Conservation (phyloP, 30 jellyfish, hydroid and myxozoan species). For the Euphysa ruthae region DNA sequence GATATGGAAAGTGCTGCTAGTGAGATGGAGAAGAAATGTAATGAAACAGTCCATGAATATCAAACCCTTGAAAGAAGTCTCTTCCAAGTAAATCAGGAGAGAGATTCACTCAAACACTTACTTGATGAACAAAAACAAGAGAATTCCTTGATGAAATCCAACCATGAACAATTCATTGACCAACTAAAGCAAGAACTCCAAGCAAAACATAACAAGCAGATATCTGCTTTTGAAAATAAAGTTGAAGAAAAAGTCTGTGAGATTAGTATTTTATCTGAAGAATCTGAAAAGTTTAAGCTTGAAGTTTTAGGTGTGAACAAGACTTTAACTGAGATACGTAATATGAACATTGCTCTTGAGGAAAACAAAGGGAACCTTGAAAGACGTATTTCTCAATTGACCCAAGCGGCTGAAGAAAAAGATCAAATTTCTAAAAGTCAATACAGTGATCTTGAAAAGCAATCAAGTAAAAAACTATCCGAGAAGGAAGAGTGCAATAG, state of each 20-base stretch:
- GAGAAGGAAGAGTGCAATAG: slow-evolving; percentile 18
- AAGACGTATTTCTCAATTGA: slow-evolving; percentile 11
- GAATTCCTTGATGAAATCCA: not conserved
- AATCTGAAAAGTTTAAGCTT: not conserved
- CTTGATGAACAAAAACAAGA: slow-evolving; percentile 10
- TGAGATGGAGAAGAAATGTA: slow-evolving; percentile 28
- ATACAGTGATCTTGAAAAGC: slow-evolving; percentile 15
- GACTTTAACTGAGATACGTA: not conserved
- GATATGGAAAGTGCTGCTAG: slow-evolving; percentile 5
- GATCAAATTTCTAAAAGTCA: not conserved
- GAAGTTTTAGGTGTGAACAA: slow-evolving; percentile 1
- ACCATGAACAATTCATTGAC: slow-evolving; percentile 2
- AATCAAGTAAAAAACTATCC: not conserved
- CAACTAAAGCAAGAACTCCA: slow-evolving; percentile 13
- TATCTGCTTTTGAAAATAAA: slow-evolving; percentile 3
- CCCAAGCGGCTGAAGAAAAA: not conserved
- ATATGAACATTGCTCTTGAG: not conserved
- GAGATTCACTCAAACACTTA: not conserved
- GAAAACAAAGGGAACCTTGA: slow-evolving; percentile 3
- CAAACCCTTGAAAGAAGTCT: slow-evolving; percentile 26
- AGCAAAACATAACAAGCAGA: slow-evolving; percentile 11
- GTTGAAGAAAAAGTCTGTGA: slow-evolving; percentile 19
- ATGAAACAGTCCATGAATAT: slow-evolving; percentile 28
- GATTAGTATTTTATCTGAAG: not conserved
- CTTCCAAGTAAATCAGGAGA: slow-evolving; percentile 15